Percentiles rank a stretch among this genome's conserved stretches.
Evolutionary conservation across 2,888 invertebrate species (phyloP).

Genomic region (Campoplex nolae): DNA sequence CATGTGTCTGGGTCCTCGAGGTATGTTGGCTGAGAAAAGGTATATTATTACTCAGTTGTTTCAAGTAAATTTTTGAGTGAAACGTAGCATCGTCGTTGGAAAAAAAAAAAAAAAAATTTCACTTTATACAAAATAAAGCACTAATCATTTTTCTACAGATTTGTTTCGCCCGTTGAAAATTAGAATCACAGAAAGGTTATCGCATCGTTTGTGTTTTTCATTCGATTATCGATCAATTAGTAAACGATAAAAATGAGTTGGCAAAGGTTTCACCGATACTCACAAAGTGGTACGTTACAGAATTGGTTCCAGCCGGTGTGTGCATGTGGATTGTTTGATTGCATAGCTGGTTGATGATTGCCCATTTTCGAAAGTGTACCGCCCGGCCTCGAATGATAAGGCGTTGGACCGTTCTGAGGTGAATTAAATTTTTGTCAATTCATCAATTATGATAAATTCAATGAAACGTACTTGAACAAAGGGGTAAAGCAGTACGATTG

Average conservation of each 20-base stretch:
- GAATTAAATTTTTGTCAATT: neutral
- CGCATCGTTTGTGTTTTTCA: too few relatives aligned
- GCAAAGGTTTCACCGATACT: slow-evolving; percentile 68
- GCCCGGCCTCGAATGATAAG: slow-evolving; percentile 79
- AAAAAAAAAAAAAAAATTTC: neutral
- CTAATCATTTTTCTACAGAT: neutral
- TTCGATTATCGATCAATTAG: neutral
- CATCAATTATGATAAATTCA: neutral
- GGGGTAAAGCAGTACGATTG: neutral
- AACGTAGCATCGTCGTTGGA: neutral
- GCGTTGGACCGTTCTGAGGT: slow-evolving; percentile 76
- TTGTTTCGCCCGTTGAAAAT: neutral
- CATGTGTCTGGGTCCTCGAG: slow-evolving; percentile 81
- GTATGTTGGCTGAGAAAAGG: slow-evolving; percentile 70
- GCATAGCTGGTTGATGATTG: slow-evolving; percentile 78
- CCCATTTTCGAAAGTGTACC: slow-evolving; percentile 78
- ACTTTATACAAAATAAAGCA: too few relatives aligned
- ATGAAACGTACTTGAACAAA: neutral
- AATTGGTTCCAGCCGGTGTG: slow-evolving; percentile 82
- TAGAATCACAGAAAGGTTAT: neutral
- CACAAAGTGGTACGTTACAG: slow-evolving; percentile 81
- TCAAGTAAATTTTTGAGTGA: neutral
- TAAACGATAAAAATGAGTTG: neutral
- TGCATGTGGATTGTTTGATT: slow-evolving; percentile 74
- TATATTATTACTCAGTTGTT: neutral